Evolutionary conservation across 1,140 invertebrate genomes (phyloP).

Genomic region (Carposina sasakii): DNA sequence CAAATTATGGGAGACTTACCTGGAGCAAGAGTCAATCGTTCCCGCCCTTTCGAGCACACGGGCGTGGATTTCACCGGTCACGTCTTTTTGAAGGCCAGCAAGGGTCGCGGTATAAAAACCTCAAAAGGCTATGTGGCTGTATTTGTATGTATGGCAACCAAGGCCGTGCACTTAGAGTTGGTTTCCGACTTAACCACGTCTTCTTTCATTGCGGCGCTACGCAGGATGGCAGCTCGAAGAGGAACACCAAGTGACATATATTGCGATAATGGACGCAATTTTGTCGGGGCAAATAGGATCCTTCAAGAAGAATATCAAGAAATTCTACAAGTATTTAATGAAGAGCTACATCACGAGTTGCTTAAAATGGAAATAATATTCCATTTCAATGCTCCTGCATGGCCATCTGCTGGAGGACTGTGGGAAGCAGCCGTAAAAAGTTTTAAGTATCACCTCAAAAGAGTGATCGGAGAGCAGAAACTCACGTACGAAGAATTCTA

Average conservation of each 20-base stretch:
- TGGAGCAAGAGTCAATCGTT: neutral
- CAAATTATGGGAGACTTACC: slow-evolving; percentile 7
- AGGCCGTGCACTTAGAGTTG: slow-evolving; percentile 59
- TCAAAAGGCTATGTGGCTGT: slow-evolving; percentile 43
- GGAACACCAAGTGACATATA: slow-evolving; percentile 8
- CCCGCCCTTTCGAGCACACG: slow-evolving; percentile 21
- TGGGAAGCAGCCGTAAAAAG: slow-evolving; percentile 15
- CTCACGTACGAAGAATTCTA: slow-evolving; percentile 36
- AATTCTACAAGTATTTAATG: neutral
- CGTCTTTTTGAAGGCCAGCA: slow-evolving; percentile 14
- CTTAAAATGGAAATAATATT: neutral
- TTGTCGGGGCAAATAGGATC: slow-evolving; percentile 5
- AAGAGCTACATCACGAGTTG: neutral
- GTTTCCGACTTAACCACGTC: slow-evolving; percentile 42
- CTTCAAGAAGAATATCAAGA: slow-evolving; percentile 7
- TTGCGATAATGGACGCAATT: slow-evolving; percentile 9
- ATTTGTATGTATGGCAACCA: slow-evolving; percentile 44
- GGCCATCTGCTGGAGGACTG: slow-evolving; percentile 18
- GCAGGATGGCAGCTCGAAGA: slow-evolving; percentile 32
- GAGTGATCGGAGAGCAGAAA: slow-evolving; percentile 17
- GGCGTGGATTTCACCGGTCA: slow-evolving; percentile 39
- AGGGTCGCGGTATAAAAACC: slow-evolving; percentile 22
- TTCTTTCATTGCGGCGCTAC: slow-evolving; percentile 41
- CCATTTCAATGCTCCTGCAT: slow-evolving; percentile 14
- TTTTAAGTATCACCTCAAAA: slow-evolving; percentile 22